Evolutionary conservation across 1,140 invertebrate genomes (phyloP).

Genomic region (Mizuhopecten yessoensis): DNA sequence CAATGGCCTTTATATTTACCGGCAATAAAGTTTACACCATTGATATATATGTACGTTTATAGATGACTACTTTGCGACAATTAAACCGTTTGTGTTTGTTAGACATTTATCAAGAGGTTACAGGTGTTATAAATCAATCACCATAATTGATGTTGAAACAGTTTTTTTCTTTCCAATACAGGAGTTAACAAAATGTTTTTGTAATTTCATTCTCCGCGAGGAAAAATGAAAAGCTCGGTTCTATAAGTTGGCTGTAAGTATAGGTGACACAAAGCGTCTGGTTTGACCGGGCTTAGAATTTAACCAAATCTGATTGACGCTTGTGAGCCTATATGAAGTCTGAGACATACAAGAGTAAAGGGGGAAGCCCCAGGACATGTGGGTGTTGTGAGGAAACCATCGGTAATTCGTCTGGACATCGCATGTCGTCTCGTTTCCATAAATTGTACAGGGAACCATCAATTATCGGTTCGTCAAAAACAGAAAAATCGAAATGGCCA

Average conservation of each 20-base stretch:
- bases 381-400: not conserved
- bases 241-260: not conserved
- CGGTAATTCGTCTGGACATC: not conserved
- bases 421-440: not conserved
- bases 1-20: too few relatives aligned
- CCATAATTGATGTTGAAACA: too few relatives aligned
- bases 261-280: slow-evolving; percentile 4
- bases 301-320: not conserved
- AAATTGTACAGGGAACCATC: slow-evolving; percentile 7
- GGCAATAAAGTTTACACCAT: too few relatives aligned
- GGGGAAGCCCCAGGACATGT: not conserved
- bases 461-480: slow-evolving; percentile 35
- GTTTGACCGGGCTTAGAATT: not conserved
- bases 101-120: too few relatives aligned
- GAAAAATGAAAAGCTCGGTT: too few relatives aligned
- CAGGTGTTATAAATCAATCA: too few relatives aligned
- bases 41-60: too few relatives aligned
- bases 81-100: too few relatives aligned
- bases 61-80: too few relatives aligned
- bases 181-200: too few relatives aligned
- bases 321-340: not conserved
- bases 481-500: slow-evolving; percentile 16
- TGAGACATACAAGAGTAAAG: not conserved
- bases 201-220: too few relatives aligned
- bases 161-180: too few relatives aligned